Evolutionary conservation across 2,888 invertebrate species (phyloP).

Genomic region (Aricia artaxerxes): DNA sequence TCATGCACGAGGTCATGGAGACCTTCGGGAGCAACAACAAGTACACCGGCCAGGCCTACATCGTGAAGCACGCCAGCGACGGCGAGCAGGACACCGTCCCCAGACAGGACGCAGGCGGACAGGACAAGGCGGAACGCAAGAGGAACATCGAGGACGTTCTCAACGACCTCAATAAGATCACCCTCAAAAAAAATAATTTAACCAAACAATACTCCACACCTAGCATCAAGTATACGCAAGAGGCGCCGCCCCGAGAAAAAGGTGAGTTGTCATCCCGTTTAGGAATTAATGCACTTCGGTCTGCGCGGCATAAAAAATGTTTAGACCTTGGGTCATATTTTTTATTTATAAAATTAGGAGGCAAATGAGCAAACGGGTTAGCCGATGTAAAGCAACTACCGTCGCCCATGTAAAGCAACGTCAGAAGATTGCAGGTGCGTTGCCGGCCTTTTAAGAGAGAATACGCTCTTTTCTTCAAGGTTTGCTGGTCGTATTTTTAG

Average conservation of each 20-base stretch:
- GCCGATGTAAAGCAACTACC: no score
- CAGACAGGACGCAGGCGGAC: constrained; percentile 56
- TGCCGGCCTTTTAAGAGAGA: no score
- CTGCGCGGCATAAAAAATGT: no score
- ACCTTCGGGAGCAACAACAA: constrained; percentile 66
- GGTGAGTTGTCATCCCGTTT: constrained; percentile 43
- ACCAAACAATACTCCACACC: constrained; percentile 74
- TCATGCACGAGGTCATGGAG: constrained; percentile 77
- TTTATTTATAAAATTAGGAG: no score
- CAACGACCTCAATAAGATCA: constrained; percentile 71
- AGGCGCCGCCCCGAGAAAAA: constrained; percentile 57
- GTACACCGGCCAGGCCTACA: constrained; percentile 58
- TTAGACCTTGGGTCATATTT: no score
- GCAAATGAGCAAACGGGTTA: background rate
- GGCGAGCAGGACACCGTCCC: constrained; percentile 46
- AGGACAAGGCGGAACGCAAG: constrained; percentile 60
- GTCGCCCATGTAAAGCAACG: no score
- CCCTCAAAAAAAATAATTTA: constrained; percentile 70
- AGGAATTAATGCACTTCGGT: no score
- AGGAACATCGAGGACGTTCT: constrained; percentile 72
- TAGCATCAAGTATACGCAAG: constrained; percentile 67
- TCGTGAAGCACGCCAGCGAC: constrained; percentile 68
- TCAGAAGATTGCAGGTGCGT: no score
- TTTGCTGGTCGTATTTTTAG: no score
- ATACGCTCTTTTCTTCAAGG: no score